These are phyloP conservation scores for Marisa cornuarietis DNA, from an alignment of 1,140 invertebrate genomes.

Conservation along the genomic window DNA sequence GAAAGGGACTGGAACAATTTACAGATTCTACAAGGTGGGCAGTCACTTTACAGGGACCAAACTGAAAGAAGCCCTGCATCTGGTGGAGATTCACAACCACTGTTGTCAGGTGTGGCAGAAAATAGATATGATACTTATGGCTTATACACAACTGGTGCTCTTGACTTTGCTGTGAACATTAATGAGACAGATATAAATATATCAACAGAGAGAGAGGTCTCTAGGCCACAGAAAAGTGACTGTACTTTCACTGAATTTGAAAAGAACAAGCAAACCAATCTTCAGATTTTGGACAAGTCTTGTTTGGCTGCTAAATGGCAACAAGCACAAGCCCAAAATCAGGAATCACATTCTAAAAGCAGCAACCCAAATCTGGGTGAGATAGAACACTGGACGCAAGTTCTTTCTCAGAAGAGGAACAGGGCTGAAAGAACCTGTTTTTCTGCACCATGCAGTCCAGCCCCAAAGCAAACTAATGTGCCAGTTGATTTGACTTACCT, in stretches of 20 bases:
- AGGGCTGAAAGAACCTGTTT: background rate
- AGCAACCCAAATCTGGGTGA: background rate
- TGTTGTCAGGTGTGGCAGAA: no score
- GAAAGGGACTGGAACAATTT: background rate
- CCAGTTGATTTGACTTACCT: background rate
- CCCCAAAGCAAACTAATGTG: constrained; percentile 5
- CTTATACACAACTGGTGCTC: no score
- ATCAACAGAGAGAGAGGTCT: background rate
- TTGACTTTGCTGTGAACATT: no score
- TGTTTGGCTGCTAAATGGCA: no score
- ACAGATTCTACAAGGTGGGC: no score
- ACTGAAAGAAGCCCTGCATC: no score
- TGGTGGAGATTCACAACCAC: no score
- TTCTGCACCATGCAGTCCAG: constrained; percentile 7
- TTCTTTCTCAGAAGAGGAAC: constrained; percentile 18
- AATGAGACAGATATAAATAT: no score
- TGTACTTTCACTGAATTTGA: background rate
- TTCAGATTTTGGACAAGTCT: constrained; percentile 3
- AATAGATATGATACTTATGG: no score
- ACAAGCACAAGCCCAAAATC: background rate
- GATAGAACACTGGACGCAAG: constrained; percentile 19
- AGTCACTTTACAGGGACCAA: no score
- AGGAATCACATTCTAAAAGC: no score
- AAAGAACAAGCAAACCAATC: constrained; percentile 6
- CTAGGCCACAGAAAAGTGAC: constrained; percentile 2